A percentile compares a stretch with the other conserved stretches of the same genome.
Conservation (phyloP, 2,797 vertebrate species). For the Limnodromus scolopaceus region DNA sequence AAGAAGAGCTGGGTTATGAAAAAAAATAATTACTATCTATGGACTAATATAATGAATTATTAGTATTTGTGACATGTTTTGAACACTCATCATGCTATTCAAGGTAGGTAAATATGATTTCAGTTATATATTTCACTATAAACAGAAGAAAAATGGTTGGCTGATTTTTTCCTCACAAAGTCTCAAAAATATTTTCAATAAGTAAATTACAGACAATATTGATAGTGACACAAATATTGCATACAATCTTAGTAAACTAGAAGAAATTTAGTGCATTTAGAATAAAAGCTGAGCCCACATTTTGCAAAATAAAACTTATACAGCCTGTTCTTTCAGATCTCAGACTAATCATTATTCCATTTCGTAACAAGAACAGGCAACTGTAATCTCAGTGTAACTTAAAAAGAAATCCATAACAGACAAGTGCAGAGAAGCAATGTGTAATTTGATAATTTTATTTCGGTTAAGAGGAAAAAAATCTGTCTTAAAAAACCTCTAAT, state of each 20-base stretch:
- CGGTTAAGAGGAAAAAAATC: not conserved
- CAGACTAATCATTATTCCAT: not conserved
- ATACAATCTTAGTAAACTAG: not conserved
- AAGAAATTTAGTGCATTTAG: not conserved
- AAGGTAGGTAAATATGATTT: not conserved
- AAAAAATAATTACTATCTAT: not conserved
- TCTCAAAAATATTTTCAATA: not conserved
- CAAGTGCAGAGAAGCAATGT: not conserved
- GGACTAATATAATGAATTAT: not conserved
- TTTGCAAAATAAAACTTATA: not conserved
- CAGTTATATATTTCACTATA: not conserved
- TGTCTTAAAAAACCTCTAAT: not conserved
- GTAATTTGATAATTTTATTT: slow-evolving; percentile 5
- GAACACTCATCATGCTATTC: not conserved
- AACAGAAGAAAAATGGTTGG: not conserved
- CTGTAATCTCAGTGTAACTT: not conserved
- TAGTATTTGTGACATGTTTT: not conserved
- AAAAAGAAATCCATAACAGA: not conserved
- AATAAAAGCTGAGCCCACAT: not conserved
- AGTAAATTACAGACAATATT: not conserved
- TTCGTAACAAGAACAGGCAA: not conserved
- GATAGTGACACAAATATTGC: not conserved
- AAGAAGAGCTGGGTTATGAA: not conserved
- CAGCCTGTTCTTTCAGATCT: not conserved
- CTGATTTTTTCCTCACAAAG: not conserved